A percentile compares a stretch with the other conserved stretches of the same genome.
Conservation (phyloP, 1,140 invertebrate genomes). For the Whitmania pigra region DNA sequence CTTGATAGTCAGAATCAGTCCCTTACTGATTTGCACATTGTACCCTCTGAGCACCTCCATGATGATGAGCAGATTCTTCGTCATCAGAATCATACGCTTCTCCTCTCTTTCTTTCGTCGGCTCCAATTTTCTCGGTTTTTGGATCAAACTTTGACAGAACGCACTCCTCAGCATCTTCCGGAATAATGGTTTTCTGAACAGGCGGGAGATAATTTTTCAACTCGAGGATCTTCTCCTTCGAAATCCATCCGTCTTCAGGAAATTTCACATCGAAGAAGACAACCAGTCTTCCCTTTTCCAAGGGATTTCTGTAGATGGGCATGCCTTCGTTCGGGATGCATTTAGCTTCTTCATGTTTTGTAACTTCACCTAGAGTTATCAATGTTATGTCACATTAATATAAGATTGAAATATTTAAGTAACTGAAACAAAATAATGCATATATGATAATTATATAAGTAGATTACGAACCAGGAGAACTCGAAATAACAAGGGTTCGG, state of each 20-base stretch:
- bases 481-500: constrained; percentile 69
- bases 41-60: constrained; percentile 55
- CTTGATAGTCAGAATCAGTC: constrained; percentile 24
- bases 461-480: constrained; percentile 56
- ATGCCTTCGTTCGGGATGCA: constrained; percentile 85
- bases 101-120: constrained; percentile 14
- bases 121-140: constrained; percentile 20
- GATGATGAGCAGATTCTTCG: constrained; percentile 35
- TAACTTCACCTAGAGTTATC: constrained; percentile 52
- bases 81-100: constrained; percentile 36
- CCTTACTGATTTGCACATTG: constrained; percentile 76
- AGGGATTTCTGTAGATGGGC: constrained; percentile 90
- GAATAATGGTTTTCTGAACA: constrained; percentile 56
- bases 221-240: constrained; percentile 56
- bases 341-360: constrained; percentile 79
- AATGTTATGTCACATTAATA: constrained; percentile 12
- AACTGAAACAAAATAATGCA: too few relatives aligned
- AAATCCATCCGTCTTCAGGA: constrained; percentile 60
- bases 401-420: too few relatives aligned
- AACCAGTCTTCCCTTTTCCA: constrained; percentile 84
- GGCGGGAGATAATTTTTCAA: constrained; percentile 74
- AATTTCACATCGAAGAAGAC: constrained; percentile 85
- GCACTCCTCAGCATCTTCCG: constrained; percentile 66
- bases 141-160: constrained; percentile 47
- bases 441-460: background rate